These are phyloP conservation scores for Timandra comae DNA, from an alignment of 2,888 invertebrate genomes.

Conservation along the genomic window DNA sequence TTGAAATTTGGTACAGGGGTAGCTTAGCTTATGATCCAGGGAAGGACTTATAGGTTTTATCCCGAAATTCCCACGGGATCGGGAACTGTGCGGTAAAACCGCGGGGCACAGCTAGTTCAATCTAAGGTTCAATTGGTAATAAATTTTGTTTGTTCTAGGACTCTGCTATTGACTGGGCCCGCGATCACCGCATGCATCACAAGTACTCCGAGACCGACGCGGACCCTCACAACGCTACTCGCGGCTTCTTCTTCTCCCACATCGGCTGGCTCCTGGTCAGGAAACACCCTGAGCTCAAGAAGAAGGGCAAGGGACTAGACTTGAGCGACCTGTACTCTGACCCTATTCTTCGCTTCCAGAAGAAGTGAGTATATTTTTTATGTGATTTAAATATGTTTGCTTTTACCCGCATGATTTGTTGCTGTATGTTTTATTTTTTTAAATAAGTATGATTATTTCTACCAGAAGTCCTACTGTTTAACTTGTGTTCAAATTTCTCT, in stretches of 20 bases:
- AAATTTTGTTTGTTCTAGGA: constrained; percentile 70
- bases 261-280: constrained; percentile 94
- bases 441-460: too few species aligned
- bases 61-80: too few species aligned
- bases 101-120: too few species aligned
- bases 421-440: not conserved
- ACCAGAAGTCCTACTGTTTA: too few species aligned
- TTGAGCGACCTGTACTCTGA: constrained; percentile 89
- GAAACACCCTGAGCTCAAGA: constrained; percentile 93
- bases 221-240: constrained; percentile 93
- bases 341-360: constrained; percentile 90
- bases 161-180: constrained; percentile 86
- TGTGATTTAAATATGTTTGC: too few species aligned
- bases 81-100: too few species aligned
- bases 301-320: constrained; percentile 90
- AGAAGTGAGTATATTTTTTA: constrained; percentile 87
- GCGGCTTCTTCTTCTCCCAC: constrained; percentile 98
- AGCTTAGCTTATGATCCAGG: too few species aligned
- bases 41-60: too few species aligned
- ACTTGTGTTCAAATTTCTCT: too few species aligned
- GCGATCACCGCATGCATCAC: constrained; percentile 91
- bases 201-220: constrained; percentile 96
- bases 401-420: not conserved
- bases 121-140: too few species aligned
- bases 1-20: too few species aligned